Base-by-base conservation (phyloP, 2,113 vertebrate species). In the Melanotaenia duboulayi region DNA sequence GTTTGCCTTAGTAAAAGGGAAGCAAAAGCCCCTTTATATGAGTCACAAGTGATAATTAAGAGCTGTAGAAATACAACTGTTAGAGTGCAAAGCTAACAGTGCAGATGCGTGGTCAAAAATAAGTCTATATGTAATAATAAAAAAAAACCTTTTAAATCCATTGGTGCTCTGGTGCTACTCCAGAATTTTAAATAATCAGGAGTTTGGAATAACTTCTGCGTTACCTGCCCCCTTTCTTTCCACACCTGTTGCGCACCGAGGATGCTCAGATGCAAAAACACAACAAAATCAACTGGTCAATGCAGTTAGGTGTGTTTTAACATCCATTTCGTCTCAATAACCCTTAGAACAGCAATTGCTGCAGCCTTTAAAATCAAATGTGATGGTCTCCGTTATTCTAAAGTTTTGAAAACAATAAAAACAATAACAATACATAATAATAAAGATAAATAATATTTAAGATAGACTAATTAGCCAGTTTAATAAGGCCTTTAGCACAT, bases 41-140 rank as follows among this genome's bases (percentile, higher is more conserved):
- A 69, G 71, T 78, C 68, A 78, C n/a, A 48, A 73, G 81, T 85
- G 83, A 72, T 82, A 82, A 81, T 64, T 92, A 87, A 85, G 86
- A 60, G 81, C 87, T 78, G 69, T 62, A 76, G 72, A 80, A 82
- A 80, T 76, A 73, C 80, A 85, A 86, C 55, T 11, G 19, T 49
- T 55, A 55, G 23, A 62, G 60, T 37, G 17, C 50, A 55, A 46
- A 17, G 28, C 59, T 11, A 75, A 69, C 59, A 25, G 32, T 48
- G 62, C 17, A 65, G 37, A 24, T 23, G 46, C 69, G 39, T 46
- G 42, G 16, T 54, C 16, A 12, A 51, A 4, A 40, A 24, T 17
- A 17, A 16, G 6, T 12, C 52, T 23, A 37, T 86, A 82, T 80
- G 83, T 63, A 63, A 55, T 16, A 14, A 17, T 24, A 23, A 48